Base-by-base conservation (phyloP, 2,888 invertebrate species). In the Megalurothrips usitatus region DNA sequence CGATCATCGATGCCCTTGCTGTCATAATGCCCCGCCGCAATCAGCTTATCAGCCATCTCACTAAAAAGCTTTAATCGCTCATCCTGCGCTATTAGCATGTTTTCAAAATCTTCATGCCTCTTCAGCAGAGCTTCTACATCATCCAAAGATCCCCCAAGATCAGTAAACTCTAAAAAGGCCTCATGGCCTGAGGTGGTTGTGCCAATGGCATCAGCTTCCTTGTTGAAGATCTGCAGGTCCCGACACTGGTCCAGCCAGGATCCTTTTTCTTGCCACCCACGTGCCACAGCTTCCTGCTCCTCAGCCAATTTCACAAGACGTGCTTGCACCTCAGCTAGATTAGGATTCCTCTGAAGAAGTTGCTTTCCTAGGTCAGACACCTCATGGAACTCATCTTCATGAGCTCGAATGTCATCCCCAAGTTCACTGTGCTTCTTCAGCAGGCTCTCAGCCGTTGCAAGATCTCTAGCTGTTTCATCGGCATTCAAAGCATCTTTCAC, bases 201-300 rank as follows among this genome's bases (percentile, higher is more conserved):
- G 88, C 99, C 98, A 83, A 99, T 96, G 86, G 98, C 96, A 87
- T 99, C 98, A 0, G 98, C 98, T 87, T 99, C 99, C 68, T 96
- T 92, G 88, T 97, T 97, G 88, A 98, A 97, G 83, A 94, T 91
- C 88, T 96, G 97, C 82, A 98, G 88, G 84, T 97, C 95, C 52
- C 96, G 91, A 83, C 96, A 93, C 86, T 98, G 96, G 84, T 94
- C 92, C 82, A 98, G 88, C 90, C 94, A 93, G 79, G 93, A 92
- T 81, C 96, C 94, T 86, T 97, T 97, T 81, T 94, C 93, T 79
- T 91, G 88, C 96, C 97, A 97, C 85, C 94, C 92, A 85, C 93
- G 90, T 34, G 91, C 89, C 0, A 98, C 92, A 0, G 93, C 92
- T 81, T 91, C 91, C 85, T 95, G 92, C 85, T 97, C 94, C 0